Evolutionary conservation across 2,888 invertebrate species (phyloP), one percentile per base, ranked within the genome.

Genomic region (Chrysolina oricalcia): DNA sequence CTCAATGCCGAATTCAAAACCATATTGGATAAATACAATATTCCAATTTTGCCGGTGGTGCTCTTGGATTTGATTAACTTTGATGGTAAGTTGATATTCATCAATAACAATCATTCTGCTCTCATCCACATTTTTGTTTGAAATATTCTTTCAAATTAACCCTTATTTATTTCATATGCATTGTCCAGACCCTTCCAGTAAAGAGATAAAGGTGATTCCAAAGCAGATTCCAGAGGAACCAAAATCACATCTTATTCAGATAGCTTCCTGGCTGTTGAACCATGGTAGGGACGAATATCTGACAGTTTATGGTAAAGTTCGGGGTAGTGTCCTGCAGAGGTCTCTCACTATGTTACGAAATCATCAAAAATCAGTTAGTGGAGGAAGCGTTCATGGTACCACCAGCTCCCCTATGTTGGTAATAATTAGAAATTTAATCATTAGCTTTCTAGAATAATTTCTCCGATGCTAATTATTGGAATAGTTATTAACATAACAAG

Each of bases 1-100:
- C 88, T 98, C 63, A 96, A 97, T 85, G 92, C 93, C 75, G 97
- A 98, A 82, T 98, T 98, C 87, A 95, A 96, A 82, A 95, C 95
- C 81, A 90, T 97, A 75, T 89, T 98, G 50, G 93, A 93, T 78
- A 93, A 96, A 77, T 95, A 98, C 88, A 97, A 97, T 74, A 93
- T 94, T 78, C 96, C 97, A 0, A 90, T 98, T 70, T 92, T 96
- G 21, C 95, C 98, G 0, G 95, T 97, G 1, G 92, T 95, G n/a
- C 91, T 98, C 11, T 90, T 98, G 85, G 97, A 98, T 87, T 91
- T 97, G 84, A 94, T 97, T 48, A 94, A 95, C 78, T 81, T 81
- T 64, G 85, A 86, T 71, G 85, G 84, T 85, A 81, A 80, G 71
- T 78, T 48, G 10, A 46, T 23, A n/a, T 23, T n/a, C 13, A 9